These are phyloP conservation scores for Lytechinus variegatus DNA, from an alignment of 35 echinoderm and acorn worm genomes.

Conservation along the genomic window DNA sequence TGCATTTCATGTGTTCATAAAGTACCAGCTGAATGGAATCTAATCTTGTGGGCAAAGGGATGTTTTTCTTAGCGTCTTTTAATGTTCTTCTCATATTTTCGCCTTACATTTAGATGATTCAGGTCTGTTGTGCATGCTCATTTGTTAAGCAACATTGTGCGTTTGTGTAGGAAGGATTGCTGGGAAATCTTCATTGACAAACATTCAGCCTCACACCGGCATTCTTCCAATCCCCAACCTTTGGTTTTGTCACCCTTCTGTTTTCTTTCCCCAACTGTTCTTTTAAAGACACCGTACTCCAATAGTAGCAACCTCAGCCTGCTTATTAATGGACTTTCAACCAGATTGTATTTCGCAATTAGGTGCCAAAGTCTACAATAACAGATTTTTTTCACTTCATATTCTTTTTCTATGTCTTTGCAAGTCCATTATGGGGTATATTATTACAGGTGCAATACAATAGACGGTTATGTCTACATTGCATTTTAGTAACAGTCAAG, in stretches of 20 bases:
- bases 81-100: background rate
- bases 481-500: background rate
- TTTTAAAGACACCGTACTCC: constrained; percentile 30
- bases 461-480: background rate
- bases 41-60: constrained; percentile 41
- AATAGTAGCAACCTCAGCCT: background rate
- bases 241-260: constrained; percentile 36
- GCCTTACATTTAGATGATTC: background rate
- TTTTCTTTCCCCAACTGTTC: constrained; percentile 39
- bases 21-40: constrained; percentile 27
- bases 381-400: background rate
- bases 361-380: constrained; percentile 47
- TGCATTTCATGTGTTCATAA: constrained; percentile 10
- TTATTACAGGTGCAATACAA: constrained; percentile 3
- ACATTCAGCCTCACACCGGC: background rate
- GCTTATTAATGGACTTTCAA: constrained; percentile 10
- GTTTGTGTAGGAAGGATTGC: constrained; percentile 4
- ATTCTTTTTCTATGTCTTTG: background rate
- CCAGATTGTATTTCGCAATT: constrained; percentile 38
- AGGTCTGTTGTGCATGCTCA: background rate
- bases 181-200: constrained; percentile 27
- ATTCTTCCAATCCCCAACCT: constrained; percentile 17
- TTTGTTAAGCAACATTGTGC: background rate
- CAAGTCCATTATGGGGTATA: background rate
- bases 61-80: constrained; percentile 48